Evolutionary conservation across 2,888 invertebrate genomes (phyloP).

Genomic region (Parapristionchus giblindavisi): DNA sequence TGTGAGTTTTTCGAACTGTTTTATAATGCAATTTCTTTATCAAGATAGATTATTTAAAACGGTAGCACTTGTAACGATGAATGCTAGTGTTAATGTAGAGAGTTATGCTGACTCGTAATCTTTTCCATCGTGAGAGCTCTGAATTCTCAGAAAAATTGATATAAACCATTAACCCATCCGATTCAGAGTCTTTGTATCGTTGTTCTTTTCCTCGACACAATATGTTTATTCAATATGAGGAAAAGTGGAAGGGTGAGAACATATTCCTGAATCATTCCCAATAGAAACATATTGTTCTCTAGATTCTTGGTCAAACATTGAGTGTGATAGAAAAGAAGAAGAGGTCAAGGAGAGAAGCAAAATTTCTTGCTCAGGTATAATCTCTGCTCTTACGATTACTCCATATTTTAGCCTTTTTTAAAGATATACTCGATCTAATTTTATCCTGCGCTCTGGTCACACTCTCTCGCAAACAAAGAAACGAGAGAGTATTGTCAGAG

Average conservation of each 20-base stretch:
- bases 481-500: too few relatives aligned
- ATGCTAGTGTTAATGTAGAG: not conserved
- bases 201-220: slow-evolving; percentile 1
- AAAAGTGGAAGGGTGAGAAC: not conserved
- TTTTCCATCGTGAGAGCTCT: not conserved
- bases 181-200: not conserved
- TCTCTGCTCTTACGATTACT: too few relatives aligned
- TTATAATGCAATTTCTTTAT: not conserved
- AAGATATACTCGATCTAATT: too few relatives aligned
- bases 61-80: not conserved
- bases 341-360: slow-evolving; percentile 1
- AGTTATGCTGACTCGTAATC: not conserved
- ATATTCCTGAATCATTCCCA: not conserved
- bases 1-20: too few relatives aligned
- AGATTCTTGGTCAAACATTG: not conserved
- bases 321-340: not conserved
- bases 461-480: too few relatives aligned
- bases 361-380: slow-evolving; percentile 23
- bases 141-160: too few relatives aligned
- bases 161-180: not conserved
- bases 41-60: not conserved
- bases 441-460: too few relatives aligned
- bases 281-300: not conserved
- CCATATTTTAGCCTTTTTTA: too few relatives aligned
- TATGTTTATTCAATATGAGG: slow-evolving; percentile 2